phyloP scores from a whole-genome alignment of 2,888 invertebrate genomes.

The Pristionchus fissidentatus region DNA sequence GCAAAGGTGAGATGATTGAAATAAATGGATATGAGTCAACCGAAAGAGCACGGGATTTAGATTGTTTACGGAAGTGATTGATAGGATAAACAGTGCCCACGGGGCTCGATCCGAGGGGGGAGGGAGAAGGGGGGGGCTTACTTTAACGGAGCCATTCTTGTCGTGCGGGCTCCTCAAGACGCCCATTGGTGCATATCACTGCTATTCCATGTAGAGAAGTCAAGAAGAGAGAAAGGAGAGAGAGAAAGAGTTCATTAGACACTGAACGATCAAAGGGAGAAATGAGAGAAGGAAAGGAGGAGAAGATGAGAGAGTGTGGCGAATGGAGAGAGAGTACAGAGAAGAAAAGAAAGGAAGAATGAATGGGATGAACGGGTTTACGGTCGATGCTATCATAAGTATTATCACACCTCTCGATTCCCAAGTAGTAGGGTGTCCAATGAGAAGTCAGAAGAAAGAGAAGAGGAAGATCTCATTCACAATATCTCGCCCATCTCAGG shows the following conservation, averaged over 20 bases:
- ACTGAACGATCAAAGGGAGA: constrained; percentile 14
- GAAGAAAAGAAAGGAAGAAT: constrained; percentile 11
- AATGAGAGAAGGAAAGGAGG: constrained; percentile 7
- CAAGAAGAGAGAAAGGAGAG: constrained; percentile 5
- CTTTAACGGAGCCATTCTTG: constrained; percentile 32
- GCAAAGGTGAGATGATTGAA: neutral
- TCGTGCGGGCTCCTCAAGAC: constrained; percentile 26
- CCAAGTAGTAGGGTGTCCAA: too few species aligned
- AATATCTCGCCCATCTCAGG: too few species aligned
- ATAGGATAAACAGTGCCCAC: neutral
- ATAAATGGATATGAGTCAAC: neutral
- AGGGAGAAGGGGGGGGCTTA: neutral
- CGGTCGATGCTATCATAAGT: constrained; percentile 7
- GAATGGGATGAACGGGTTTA: constrained; percentile 12
- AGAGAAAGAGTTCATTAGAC: constrained; percentile 34
- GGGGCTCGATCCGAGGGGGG: neutral
- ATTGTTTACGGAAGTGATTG: constrained; percentile 1
- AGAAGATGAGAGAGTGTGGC: neutral
- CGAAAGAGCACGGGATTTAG: neutral
- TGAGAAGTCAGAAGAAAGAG: too few species aligned
- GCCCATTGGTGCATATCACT: constrained; percentile 42
- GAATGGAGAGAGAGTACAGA: constrained; percentile 18
- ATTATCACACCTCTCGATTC: constrained; percentile 32
- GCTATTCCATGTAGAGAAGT: constrained; percentile 24
- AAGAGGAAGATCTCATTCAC: too few species aligned